Evolutionary conservation across 2,113 vertebrate species (phyloP).

Genomic region (Heliornis fulica): DNA sequence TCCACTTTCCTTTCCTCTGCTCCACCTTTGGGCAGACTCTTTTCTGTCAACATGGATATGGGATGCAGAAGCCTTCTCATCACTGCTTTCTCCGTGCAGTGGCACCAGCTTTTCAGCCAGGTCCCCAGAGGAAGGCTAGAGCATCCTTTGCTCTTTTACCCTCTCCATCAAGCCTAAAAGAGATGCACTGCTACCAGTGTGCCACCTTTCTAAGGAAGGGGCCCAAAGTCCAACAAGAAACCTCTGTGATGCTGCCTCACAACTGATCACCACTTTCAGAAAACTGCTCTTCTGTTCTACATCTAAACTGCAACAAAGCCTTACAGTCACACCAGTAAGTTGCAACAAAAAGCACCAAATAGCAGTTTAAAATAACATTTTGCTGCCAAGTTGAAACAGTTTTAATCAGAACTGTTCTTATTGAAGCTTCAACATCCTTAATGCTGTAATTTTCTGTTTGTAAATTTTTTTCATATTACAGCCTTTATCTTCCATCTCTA

Average conservation of each 20-base stretch:
- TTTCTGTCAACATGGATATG: background rate
- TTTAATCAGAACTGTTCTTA: background rate
- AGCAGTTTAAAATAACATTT: background rate
- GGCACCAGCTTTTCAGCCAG: background rate
- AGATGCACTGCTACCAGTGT: background rate
- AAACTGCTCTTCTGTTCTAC: background rate
- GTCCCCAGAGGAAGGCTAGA: background rate
- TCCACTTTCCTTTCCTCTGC: background rate
- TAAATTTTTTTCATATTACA: background rate
- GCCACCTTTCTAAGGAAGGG: background rate
- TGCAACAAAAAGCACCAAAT: background rate
- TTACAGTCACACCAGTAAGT: background rate
- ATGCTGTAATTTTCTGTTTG: background rate
- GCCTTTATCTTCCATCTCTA: background rate
- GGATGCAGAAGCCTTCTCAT: background rate
- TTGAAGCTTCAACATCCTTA: background rate
- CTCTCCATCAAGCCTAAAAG: background rate
- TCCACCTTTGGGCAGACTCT: background rate
- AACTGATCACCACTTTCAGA: background rate
- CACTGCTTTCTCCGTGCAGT: background rate
- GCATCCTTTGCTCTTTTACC: background rate
- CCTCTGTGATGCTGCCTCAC: background rate
- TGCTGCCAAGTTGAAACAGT: background rate
- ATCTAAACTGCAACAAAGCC: background rate
- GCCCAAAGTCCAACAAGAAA: background rate